Conservation (phyloP, 2,113 vertebrate species). For the Lamprologus callipterus region DNA sequence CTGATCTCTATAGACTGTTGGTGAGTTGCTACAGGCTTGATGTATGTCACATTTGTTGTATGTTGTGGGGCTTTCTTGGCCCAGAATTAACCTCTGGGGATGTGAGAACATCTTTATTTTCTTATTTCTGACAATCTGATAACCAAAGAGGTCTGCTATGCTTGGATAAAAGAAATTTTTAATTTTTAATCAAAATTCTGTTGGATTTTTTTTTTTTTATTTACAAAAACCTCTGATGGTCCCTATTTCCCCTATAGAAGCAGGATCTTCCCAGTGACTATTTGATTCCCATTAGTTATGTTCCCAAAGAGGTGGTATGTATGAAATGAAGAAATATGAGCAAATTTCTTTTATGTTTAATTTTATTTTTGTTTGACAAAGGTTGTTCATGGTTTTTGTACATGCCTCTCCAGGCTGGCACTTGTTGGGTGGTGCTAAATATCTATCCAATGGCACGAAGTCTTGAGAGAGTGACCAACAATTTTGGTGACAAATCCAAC, state of each 20-base stretch:
- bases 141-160: neutral
- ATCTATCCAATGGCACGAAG: constrained; percentile 62
- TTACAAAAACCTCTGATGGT: neutral
- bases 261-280: constrained; percentile 64
- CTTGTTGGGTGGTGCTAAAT: constrained; percentile 65
- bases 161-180: neutral
- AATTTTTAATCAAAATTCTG: neutral
- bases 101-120: neutral
- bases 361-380: neutral
- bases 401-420: constrained; percentile 34
- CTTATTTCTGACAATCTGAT: neutral
- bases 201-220: neutral
- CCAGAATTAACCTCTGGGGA: neutral
- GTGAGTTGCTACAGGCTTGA: neutral
- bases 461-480: constrained; percentile 41
- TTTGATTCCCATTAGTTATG: constrained; percentile 56
- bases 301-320: constrained; percentile 63
- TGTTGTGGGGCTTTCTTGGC: neutral
- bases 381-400: neutral
- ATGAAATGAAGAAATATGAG: neutral
- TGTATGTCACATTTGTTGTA: neutral
- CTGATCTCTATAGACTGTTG: constrained; percentile 58
- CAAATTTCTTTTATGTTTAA: neutral
- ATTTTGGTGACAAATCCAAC: constrained; percentile 55
- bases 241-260: constrained; percentile 9